phyloP scores from a whole-genome alignment of 53 echinoderm and acorn worm species.

The Henricia sp. region DNA sequence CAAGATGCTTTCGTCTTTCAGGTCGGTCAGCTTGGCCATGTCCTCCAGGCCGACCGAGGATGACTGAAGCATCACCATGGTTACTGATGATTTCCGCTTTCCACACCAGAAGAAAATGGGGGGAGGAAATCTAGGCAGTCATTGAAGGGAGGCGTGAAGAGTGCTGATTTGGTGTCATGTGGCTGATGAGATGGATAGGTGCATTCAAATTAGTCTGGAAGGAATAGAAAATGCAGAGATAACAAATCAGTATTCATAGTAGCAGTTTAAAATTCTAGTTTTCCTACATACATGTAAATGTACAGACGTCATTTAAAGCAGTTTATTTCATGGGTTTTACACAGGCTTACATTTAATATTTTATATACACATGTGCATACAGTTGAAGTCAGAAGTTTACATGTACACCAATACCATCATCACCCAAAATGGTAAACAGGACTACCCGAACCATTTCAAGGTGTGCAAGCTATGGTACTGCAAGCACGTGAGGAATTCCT shows the following conservation, averaged over 20 bases:
- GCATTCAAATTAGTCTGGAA: constrained; percentile 10
- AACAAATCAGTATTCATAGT: neutral
- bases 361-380: too few relatives aligned
- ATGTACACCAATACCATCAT: too few relatives aligned
- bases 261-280: too few relatives aligned
- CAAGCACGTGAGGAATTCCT: too few relatives aligned
- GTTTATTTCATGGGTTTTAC: too few relatives aligned
- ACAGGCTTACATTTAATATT: too few relatives aligned
- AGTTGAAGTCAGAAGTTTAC: too few relatives aligned
- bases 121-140: neutral
- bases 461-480: too few relatives aligned
- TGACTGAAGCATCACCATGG: constrained; percentile 68
- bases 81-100: constrained; percentile 50
- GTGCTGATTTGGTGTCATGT: constrained; percentile 2
- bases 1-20: constrained; percentile 84
- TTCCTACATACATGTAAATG: too few relatives aligned
- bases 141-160: neutral
- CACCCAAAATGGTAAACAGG: too few relatives aligned
- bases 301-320: too few relatives aligned
- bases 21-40: constrained; percentile 94
- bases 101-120: neutral
- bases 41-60: constrained; percentile 88
- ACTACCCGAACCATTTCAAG: too few relatives aligned
- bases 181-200: neutral
- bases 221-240: neutral